These are phyloP conservation scores for Albula glossodonta DNA, from an alignment of 2,113 vertebrate species.

Conservation along the genomic window DNA sequence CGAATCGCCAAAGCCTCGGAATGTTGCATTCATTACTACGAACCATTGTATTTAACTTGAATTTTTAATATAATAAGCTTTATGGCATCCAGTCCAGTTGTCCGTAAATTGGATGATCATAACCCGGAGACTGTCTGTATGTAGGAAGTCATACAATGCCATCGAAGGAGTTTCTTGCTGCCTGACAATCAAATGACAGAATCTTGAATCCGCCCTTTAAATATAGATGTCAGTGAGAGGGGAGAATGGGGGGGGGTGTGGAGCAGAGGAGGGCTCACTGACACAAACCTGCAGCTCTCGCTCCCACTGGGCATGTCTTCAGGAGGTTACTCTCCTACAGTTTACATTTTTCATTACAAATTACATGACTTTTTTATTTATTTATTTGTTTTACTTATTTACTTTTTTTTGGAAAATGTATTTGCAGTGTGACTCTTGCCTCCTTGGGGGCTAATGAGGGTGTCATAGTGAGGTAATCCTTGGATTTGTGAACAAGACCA, in stretches of 20 bases:
- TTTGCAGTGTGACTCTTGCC: neutral
- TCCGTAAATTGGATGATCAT: too few species aligned
- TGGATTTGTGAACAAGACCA: too few species aligned
- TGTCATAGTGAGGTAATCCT: neutral
- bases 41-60: too few species aligned
- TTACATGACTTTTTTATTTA: neutral
- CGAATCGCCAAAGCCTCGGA: too few species aligned
- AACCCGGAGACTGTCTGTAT: neutral
- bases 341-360: too few species aligned
- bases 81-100: too few species aligned
- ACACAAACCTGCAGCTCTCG: slow-evolving; percentile 7
- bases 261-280: slow-evolving; percentile 17
- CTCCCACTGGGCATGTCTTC: slow-evolving; percentile 26
- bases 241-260: neutral
- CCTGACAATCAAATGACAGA: neutral
- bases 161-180: neutral
- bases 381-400: neutral
- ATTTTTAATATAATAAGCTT: too few species aligned
- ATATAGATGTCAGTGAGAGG: neutral
- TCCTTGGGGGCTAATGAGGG: neutral
- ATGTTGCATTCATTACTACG: too few species aligned
- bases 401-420: neutral
- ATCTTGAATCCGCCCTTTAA: neutral
- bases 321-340: neutral
- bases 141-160: neutral